Evolutionary conservation across 2,113 vertebrate species (phyloP).

Genomic region (Raja brachyura): DNA sequence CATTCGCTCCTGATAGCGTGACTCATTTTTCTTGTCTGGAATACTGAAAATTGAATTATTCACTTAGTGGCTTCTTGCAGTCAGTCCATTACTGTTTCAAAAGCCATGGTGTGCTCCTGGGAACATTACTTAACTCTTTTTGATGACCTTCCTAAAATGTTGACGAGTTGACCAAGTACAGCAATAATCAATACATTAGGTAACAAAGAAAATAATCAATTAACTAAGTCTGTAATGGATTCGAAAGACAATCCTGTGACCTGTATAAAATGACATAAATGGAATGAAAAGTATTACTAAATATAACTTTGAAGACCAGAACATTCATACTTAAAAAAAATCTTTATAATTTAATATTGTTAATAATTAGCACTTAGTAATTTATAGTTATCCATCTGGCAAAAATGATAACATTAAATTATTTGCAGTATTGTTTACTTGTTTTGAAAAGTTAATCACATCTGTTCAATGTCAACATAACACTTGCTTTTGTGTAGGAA

Average conservation of each 20-base stretch:
- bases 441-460: neutral
- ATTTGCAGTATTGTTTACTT: neutral
- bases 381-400: neutral
- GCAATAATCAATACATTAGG: slow-evolving; percentile 37
- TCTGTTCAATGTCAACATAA: neutral
- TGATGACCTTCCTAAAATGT: slow-evolving; percentile 37
- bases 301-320: slow-evolving; percentile 2
- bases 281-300: neutral
- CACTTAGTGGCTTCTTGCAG: slow-evolving; percentile 37
- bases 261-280: slow-evolving; percentile 18
- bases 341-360: neutral
- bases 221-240: slow-evolving; percentile 27
- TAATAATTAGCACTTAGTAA: neutral
- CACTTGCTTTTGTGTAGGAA: neutral
- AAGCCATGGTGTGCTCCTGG: slow-evolving; percentile 31
- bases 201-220: slow-evolving; percentile 39
- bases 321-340: slow-evolving; percentile 1
- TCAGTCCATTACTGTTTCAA: slow-evolving; percentile 38
- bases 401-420: neutral
- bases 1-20: slow-evolving; percentile 9
- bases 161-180: slow-evolving; percentile 38
- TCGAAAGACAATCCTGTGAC: neutral
- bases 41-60: slow-evolving; percentile 38
- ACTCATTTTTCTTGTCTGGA: slow-evolving; percentile 26
- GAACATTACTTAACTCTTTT: slow-evolving; percentile 37